A percentile compares a stretch with the other conserved stretches of the same genome.
Evolutionary conservation across 2,797 vertebrate species (phyloP).

Genomic region (Manis pentadactyla): DNA sequence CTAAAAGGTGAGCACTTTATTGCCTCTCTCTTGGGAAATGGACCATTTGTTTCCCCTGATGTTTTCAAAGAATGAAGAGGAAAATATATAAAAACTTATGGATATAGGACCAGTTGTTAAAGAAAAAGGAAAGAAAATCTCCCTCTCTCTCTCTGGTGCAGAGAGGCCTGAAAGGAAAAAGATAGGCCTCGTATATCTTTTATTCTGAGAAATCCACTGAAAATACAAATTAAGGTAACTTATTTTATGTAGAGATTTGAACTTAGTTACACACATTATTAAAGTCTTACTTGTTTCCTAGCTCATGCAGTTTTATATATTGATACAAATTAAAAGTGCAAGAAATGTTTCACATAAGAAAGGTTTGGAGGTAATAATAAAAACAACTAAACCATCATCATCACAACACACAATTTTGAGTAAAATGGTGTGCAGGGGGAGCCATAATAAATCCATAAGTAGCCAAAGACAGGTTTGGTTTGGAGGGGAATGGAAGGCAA

Average conservation of each 20-base stretch:
- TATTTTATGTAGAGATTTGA: neutral
- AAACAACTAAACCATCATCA: neutral
- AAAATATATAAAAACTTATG: constrained; percentile 7
- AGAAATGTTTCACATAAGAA: constrained; percentile 5
- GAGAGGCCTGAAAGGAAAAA: neutral
- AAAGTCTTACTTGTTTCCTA: constrained; percentile 8
- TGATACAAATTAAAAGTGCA: neutral
- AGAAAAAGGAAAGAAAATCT: constrained; percentile 8
- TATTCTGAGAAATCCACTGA: constrained; percentile 42
- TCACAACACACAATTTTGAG: neutral
- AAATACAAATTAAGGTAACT: constrained; percentile 34
- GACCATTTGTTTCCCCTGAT: neutral
- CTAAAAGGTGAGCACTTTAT: neutral
- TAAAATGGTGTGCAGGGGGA: neutral
- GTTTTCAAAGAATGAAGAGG: neutral
- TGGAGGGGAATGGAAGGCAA: neutral
- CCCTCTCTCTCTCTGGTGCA: neutral
- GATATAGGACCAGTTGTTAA: constrained; percentile 1
- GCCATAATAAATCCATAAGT: neutral
- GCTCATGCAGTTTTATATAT: neutral
- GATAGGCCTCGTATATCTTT: neutral
- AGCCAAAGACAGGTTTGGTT: neutral
- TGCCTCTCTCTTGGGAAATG: neutral
- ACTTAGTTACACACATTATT: neutral
- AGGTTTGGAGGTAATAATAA: neutral